Percentiles rank a stretch among this genome's conserved stretches.
Evolutionary conservation across 2,113 vertebrate species (phyloP).

Genomic region (Ginglymostoma cirratum): DNA sequence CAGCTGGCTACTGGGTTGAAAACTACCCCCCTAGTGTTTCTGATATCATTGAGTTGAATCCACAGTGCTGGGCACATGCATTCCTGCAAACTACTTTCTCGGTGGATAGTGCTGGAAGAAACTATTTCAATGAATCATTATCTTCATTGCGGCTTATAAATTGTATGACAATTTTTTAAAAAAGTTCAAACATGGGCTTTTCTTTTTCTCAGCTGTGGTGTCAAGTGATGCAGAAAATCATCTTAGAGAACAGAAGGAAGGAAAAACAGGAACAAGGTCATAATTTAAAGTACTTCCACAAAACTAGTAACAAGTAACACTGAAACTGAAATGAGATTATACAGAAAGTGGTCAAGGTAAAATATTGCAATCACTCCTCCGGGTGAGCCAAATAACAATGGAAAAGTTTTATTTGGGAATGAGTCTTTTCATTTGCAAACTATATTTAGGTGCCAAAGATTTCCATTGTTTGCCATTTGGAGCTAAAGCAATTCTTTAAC

Average conservation of each 20-base stretch:
- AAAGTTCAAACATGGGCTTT: background rate
- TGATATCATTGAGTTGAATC: background rate
- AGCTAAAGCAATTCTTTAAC: background rate
- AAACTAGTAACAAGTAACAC: background rate
- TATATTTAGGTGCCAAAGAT: background rate
- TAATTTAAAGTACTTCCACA: background rate
- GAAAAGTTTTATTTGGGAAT: background rate
- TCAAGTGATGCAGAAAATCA: background rate
- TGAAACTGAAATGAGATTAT: background rate
- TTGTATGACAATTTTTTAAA: background rate
- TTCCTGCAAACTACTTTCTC: background rate
- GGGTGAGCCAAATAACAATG: background rate
- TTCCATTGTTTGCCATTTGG: background rate
- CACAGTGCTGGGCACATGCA: background rate
- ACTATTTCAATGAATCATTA: background rate
- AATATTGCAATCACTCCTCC: background rate
- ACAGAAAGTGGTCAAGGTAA: background rate
- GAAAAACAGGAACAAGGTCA: background rate
- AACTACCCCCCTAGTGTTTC: background rate
- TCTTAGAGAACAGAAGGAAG: background rate
- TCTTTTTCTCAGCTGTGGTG: background rate
- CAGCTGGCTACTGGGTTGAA: background rate
- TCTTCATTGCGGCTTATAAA: background rate
- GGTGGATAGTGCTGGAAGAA: background rate
- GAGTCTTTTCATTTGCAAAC: background rate